These are phyloP conservation scores for Arbacia lixula DNA, from an alignment of 53 echinoderm and acorn worm genomes.

Conservation along the genomic window DNA sequence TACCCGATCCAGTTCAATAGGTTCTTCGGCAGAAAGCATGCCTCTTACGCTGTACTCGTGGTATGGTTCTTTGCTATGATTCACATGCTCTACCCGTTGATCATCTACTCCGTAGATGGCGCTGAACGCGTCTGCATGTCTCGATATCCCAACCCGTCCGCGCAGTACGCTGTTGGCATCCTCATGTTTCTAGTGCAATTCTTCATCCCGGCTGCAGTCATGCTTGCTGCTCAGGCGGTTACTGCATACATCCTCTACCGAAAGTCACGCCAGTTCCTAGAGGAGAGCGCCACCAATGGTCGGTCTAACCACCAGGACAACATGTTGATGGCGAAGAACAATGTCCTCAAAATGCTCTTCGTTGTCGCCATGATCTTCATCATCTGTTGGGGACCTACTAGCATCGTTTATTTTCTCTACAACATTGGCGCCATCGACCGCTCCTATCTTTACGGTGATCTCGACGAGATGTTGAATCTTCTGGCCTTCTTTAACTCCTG, in stretches of 20 bases:
- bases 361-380: constrained; percentile 62
- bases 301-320: constrained; percentile 8
- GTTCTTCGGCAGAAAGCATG: constrained; percentile 66
- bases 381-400: constrained; percentile 61
- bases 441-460: constrained; percentile 28
- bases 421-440: constrained; percentile 41
- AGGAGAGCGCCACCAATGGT: background rate
- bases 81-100: constrained; percentile 64
- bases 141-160: constrained; percentile 48
- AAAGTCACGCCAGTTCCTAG: constrained; percentile 49
- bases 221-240: constrained; percentile 75
- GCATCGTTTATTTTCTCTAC: constrained; percentile 48
- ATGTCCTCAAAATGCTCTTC: constrained; percentile 66
- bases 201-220: constrained; percentile 77
- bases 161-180: constrained; percentile 62
- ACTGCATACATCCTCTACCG: constrained; percentile 70
- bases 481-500: constrained; percentile 63
- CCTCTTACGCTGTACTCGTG: constrained; percentile 53
- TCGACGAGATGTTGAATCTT: constrained; percentile 28
- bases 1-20: constrained; percentile 74
- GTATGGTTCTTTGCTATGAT: constrained; percentile 60
- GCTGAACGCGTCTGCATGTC: constrained; percentile 41
- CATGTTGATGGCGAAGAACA: constrained; percentile 49
- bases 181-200: constrained; percentile 74
- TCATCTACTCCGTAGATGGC: constrained; percentile 51